Evolutionary conservation across 2,888 invertebrate genomes (phyloP).

Genomic region (Dione vanillae): DNA sequence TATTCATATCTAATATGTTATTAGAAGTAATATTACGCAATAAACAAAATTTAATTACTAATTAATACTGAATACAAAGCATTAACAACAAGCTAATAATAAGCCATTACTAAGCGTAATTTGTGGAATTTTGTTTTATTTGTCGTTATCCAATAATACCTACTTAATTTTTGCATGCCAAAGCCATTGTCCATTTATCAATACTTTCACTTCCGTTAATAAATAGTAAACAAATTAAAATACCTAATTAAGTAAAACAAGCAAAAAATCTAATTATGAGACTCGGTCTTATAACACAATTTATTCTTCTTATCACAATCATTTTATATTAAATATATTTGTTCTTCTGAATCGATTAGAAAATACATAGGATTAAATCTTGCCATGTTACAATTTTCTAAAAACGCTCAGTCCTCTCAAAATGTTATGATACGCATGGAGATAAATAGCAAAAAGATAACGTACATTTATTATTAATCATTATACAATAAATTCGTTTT

Average conservation of each 20-base stretch:
- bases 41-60: no score
- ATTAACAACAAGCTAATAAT: no score
- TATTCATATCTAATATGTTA: no score
- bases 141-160: not conserved
- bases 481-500: slow-evolving; percentile 36
- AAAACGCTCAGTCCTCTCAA: not conserved
- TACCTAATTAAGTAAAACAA: not conserved
- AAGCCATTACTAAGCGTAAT: not conserved
- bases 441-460: slow-evolving; percentile 15
- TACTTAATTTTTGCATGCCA: slow-evolving; percentile 14
- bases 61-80: not conserved
- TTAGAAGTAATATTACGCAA: no score
- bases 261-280: no score
- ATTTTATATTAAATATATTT: no score
- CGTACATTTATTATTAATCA: slow-evolving; percentile 27
- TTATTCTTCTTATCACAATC: not conserved
- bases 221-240: slow-evolving; percentile 40
- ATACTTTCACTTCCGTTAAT: slow-evolving; percentile 41
- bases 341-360: not conserved
- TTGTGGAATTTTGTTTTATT: not conserved
- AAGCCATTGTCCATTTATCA: slow-evolving; percentile 23
- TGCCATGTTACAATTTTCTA: not conserved
- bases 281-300: slow-evolving; percentile 2
- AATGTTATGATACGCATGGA: not conserved
- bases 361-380: not conserved